These are phyloP conservation scores for Tyria jacobaeae DNA, from an alignment of 2,888 invertebrate genomes.

Conservation along the genomic window DNA sequence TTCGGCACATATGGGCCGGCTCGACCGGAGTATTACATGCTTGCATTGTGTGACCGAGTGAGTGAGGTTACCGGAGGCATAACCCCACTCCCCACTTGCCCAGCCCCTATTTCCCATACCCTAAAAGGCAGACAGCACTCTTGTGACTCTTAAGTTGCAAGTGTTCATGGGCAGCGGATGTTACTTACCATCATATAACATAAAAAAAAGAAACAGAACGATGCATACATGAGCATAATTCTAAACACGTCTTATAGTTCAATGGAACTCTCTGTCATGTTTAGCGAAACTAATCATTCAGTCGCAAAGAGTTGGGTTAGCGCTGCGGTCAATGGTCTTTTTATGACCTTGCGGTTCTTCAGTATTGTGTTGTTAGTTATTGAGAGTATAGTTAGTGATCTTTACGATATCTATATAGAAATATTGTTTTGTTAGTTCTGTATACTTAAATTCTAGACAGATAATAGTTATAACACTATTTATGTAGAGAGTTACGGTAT, in stretches of 20 bases:
- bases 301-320: constrained; percentile 9
- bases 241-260: constrained; percentile 11
- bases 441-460: neutral
- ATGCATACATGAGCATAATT: neutral
- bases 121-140: too few relatives aligned
- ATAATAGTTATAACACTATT: neutral
- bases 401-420: neutral
- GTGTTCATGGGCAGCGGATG: too few relatives aligned
- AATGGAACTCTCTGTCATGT: constrained; percentile 10
- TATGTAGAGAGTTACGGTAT: too few relatives aligned
- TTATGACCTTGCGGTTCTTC: constrained; percentile 40
- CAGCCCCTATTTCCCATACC: too few relatives aligned
- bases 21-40: too few relatives aligned
- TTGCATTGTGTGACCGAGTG: too few relatives aligned
- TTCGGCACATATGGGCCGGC: too few relatives aligned
- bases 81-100: too few relatives aligned
- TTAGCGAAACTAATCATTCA: constrained; percentile 19
- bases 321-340: constrained; percentile 34
- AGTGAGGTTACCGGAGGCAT: too few relatives aligned
- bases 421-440: neutral
- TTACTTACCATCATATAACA: neutral
- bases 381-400: neutral
- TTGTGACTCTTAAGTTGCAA: too few relatives aligned
- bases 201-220: neutral
- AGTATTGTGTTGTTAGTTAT: constrained; percentile 4